Evolutionary conservation across 2,888 invertebrate species (phyloP), one percentile per base, ranked within the genome.

Genomic region (Macrosiphum euphorbiae): DNA sequence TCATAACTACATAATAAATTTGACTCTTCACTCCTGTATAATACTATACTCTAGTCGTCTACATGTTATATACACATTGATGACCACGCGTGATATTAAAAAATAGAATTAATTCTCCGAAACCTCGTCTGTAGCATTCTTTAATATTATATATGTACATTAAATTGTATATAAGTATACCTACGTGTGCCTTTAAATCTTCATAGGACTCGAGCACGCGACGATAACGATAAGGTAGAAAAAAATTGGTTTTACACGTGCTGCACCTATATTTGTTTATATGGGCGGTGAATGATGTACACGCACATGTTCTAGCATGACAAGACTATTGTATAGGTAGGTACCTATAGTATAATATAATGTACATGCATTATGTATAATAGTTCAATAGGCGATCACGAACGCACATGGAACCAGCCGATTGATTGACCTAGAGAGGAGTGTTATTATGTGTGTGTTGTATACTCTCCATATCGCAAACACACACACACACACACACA

Each of bases 351-450:
- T 20, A 35, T 35, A 78, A 78, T 78, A 78, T 35, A 78, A 78
- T 35, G 78, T 35, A 35, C 78, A 78, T 35, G 16, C 4, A n/a
- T 67, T n/a, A n/a, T 78, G 16, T 11, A n/a, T 67, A 67, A n/a
- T 78, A 78, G 78, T 35, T 78, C 78, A 78, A 78, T 35, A 35
- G 78, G 35, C 78, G 78, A 78, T 47, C 86, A 1, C n/a, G 86
- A 28, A 47, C 28, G 58, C 58, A 44, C 41, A 61, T n/a, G 44
- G 44, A 89, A 20, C 61, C 20, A 78, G 35, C 2, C 35, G 52
- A 78, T 50, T 84, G 52, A 91, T 84, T 91, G 91, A 91, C 91
- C 91, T 91, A 91, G 91, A 91, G 91, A 91, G 3, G 44, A 16
- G 61, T 35, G 35, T 20, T 35, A n/a, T 3, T 13, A 3, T 61